Conservation (phyloP, 2,888 invertebrate genomes). For the Drosophila prostipennis region DNA sequence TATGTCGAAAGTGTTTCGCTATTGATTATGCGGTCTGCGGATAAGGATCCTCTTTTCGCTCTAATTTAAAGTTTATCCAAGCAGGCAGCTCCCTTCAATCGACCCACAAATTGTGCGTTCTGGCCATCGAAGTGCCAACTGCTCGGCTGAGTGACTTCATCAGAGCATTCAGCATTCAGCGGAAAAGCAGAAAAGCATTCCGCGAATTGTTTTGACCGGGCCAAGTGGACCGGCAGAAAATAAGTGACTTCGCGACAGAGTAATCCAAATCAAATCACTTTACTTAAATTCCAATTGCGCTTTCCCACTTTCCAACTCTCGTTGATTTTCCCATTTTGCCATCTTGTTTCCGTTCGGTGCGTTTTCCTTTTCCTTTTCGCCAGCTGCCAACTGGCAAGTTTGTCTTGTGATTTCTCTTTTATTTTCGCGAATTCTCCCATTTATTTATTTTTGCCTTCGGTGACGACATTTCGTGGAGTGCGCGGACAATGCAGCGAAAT, state of each 20-base stretch:
- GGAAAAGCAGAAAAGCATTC: slow-evolving; percentile 56
- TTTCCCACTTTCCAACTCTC: slow-evolving; percentile 19
- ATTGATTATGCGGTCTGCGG: slow-evolving; percentile 20
- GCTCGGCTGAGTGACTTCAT: slow-evolving; percentile 25
- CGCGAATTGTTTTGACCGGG: slow-evolving; percentile 45
- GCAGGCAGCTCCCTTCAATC: slow-evolving; percentile 18
- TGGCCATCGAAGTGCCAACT: slow-evolving; percentile 4
- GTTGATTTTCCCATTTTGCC: slow-evolving; percentile 27
- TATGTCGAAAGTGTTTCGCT: slow-evolving; percentile 24
- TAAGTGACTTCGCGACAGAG: slow-evolving; percentile 55
- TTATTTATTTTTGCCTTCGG: slow-evolving; percentile 39
- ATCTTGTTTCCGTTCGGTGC: slow-evolving; percentile 19
- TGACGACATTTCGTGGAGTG: slow-evolving; percentile 45
- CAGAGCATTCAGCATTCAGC: slow-evolving; percentile 9
- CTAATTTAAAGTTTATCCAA: slow-evolving; percentile 26
- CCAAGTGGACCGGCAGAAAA: slow-evolving; percentile 34
- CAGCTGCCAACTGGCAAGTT: slow-evolving; percentile 49
- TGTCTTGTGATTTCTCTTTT: slow-evolving; percentile 19
- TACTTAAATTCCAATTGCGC: slow-evolving; percentile 65
- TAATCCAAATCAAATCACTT: slow-evolving; percentile 67
- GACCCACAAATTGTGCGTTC: slow-evolving; percentile 41
- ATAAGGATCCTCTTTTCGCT: slow-evolving; percentile 7
- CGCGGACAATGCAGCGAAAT: slow-evolving; percentile 46
- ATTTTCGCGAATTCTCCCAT: slow-evolving; percentile 25
- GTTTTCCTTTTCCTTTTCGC: slow-evolving; percentile 34